Evolutionary conservation across 2,888 invertebrate species (phyloP), one percentile per base, ranked within the genome.

Genomic region (Ceraclea dissimilis): DNA sequence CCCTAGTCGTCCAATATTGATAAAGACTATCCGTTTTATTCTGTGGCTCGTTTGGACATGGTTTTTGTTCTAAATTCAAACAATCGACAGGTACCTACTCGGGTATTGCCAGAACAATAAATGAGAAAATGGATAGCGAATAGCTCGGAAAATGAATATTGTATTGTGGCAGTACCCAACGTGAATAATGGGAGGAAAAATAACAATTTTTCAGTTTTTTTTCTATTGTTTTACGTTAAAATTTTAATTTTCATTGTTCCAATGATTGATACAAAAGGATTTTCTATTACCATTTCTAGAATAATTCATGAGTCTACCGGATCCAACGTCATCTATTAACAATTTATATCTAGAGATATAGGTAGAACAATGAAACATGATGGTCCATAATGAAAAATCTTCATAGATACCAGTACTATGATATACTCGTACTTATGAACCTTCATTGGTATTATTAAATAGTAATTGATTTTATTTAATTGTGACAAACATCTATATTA

Each of bases 41-140:
- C 54, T 43, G 43, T 44, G 54, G 26, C 31, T 54, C 49, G 49
- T 49, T 11, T 50, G 39, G 49, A 31, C 22, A n/a, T 39, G 5
- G 59, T 46, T 54, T 59, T 59, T 56, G 56, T 59, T 59, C 56
- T 56, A 56, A 54, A 54, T 49, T 54, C 54, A 43, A 54, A 54
- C 54, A 54, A 54, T 50, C 49, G 50, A 26, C 49, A 18, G 54
- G 18, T 33, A 33, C n/a, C n/a, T n/a, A n/a, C 19, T 16, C 39
- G 39, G 13, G 39, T 39, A 31, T 51, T 51, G 51, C 51, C 51
- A 51, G 34, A 51, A 51, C 34, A 49, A 49, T 49, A 49, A 49
- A 49, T 49, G 20, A 16, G 49, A 49, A 34, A 51, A 51, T 51
- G 39, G 39, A 20, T 39, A 26, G 39, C 19, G 51, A 51, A 51